phyloP scores from a whole-genome alignment of 2,888 invertebrate genomes.

The Yponomeuta cagnagella region DNA sequence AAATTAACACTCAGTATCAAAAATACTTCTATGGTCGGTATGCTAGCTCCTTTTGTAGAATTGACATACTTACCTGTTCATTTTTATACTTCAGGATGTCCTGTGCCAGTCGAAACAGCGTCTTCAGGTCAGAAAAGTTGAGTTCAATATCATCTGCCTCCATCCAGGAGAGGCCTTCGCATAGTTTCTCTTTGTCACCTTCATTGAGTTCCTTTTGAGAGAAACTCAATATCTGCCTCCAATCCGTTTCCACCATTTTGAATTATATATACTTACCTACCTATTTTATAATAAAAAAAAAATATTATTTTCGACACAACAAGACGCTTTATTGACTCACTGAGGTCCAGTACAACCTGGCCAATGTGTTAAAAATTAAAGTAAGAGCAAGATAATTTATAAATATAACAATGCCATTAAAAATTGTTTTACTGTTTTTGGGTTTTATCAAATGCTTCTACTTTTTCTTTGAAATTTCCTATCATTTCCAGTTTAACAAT shows the following conservation, averaged over 20 bases:
- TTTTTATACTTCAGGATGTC: slow-evolving; percentile 81
- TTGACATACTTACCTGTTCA: slow-evolving; percentile 78
- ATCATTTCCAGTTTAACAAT: no score
- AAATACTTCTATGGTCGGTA: no score
- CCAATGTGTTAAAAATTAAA: no score
- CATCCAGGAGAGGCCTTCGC: slow-evolving; percentile 77
- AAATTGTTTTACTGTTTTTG: no score
- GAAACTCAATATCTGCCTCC: slow-evolving; percentile 74
- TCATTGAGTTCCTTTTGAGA: slow-evolving; percentile 73
- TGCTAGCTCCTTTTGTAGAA: no score
- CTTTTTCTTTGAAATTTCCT: no score
- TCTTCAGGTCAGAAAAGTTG: slow-evolving; percentile 72
- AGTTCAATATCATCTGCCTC: slow-evolving; percentile 75
- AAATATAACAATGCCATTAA: no score
- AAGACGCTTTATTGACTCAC: no score
- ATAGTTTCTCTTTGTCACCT: slow-evolving; percentile 79
- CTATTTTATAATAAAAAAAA: slow-evolving; percentile 13
- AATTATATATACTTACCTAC: slow-evolving; percentile 2
- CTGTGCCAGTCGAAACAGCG: slow-evolving; percentile 77
- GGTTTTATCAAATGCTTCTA: no score
- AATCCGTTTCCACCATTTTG: slow-evolving; percentile 71
- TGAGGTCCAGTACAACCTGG: no score
- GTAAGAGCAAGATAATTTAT: no score
- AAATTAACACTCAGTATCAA: not conserved
- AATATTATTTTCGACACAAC: not conserved